Conservation (phyloP, 2,888 invertebrate species). For the Cheilosia pagana region DNA sequence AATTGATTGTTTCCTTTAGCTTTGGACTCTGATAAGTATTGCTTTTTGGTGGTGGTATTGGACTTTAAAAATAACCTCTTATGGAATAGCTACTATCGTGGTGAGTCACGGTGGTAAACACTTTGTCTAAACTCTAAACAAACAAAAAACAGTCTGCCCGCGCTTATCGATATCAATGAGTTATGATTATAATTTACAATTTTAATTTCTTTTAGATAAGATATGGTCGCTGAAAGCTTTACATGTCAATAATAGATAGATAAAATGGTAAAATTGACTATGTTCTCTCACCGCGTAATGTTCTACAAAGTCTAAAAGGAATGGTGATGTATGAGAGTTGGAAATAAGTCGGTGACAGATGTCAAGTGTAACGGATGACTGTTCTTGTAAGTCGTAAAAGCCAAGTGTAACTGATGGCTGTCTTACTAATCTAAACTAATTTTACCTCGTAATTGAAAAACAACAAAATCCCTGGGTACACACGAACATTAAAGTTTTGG, state of each 20-base stretch:
- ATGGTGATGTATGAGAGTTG: not conserved
- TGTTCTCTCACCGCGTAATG: not conserved
- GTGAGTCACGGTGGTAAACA: conserved; percentile 11
- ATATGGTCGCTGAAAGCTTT: conserved; percentile 29
- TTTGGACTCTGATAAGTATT: conserved; percentile 13
- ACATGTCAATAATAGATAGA: conserved; percentile 29
- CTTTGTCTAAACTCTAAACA: not conserved
- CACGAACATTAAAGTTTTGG: too few species aligned
- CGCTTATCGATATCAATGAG: conserved; percentile 34
- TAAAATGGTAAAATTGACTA: not conserved
- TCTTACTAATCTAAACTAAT: not conserved
- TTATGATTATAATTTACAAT: conserved; percentile 48
- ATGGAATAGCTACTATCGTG: not conserved
- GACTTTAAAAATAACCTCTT: conserved; percentile 41
- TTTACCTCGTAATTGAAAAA: too few species aligned
- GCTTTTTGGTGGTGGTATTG: not conserved
- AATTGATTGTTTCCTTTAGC: conserved; percentile 38
- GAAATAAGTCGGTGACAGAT: conserved; percentile 5
- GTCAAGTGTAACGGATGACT: not conserved
- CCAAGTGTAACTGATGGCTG: not conserved
- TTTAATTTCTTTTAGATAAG: conserved; percentile 36
- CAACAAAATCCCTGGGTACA: too few species aligned
- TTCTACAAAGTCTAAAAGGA: not conserved
- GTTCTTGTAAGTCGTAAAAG: not conserved
- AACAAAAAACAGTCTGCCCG: not conserved